phyloP scores from a whole-genome alignment of 2,113 vertebrate genomes.

The Dicaeum eximium region DNA sequence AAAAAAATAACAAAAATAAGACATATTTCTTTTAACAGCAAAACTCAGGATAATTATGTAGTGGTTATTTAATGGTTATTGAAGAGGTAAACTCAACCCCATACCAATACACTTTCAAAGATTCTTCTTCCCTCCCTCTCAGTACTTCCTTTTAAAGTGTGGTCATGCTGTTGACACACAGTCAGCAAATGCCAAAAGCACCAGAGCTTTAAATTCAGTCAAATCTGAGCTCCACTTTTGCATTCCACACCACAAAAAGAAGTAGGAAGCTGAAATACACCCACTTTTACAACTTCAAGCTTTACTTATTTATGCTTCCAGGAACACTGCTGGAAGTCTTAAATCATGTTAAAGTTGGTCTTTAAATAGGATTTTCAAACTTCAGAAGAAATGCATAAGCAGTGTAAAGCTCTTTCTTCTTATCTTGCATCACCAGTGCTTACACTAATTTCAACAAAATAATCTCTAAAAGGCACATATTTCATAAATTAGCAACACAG shows the following conservation, averaged over 20 bases:
- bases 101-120: not conserved
- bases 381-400: slow-evolving; percentile 55
- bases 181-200: not conserved
- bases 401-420: slow-evolving; percentile 56
- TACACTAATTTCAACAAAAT: slow-evolving; percentile 67
- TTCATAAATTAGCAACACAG: slow-evolving; percentile 56
- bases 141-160: not conserved
- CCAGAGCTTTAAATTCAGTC: not conserved
- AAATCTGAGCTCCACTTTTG: not conserved
- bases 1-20: not conserved
- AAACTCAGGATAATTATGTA: not conserved
- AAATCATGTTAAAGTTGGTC: slow-evolving; percentile 50
- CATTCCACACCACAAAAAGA: not conserved
- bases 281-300: not conserved
- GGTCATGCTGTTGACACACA: not conserved
- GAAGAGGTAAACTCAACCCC: not conserved
- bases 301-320: slow-evolving; percentile 29
- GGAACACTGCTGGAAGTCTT: slow-evolving; percentile 39
- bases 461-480: slow-evolving; percentile 65
- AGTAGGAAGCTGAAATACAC: not conserved
- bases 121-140: not conserved
- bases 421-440: slow-evolving; percentile 68
- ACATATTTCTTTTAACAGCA: not conserved
- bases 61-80: not conserved
- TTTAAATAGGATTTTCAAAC: slow-evolving; percentile 63